Percentiles rank a stretch among this genome's conserved stretches.
These are phyloP conservation scores for Microdon myrmicae DNA, from an alignment of 2,888 invertebrate species.

Conservation along the genomic window DNA sequence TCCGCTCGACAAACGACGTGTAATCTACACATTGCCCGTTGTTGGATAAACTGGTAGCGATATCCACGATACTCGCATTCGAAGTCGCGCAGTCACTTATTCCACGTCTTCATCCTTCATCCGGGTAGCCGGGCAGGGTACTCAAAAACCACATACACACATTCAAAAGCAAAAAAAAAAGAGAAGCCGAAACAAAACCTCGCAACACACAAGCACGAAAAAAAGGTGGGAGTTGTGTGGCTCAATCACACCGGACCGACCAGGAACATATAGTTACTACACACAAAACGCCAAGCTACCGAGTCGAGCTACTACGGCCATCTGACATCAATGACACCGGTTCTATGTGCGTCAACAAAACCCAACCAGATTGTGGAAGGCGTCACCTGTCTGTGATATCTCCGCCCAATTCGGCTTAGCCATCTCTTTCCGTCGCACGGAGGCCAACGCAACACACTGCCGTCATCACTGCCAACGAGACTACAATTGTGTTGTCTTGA, in stretches of 20 bases:
- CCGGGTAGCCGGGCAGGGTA: conserved; percentile 15
- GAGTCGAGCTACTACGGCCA: conserved; percentile 38
- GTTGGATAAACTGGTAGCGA: conserved; percentile 44
- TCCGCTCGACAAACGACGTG: conserved; percentile 38
- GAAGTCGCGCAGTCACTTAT: conserved; percentile 44
- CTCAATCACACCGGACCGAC: conserved; percentile 35
- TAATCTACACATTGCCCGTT: conserved; percentile 45
- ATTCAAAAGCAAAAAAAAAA: conserved; percentile 27
- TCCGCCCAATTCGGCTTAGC: conserved; percentile 26
- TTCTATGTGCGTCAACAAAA: conserved; percentile 35
- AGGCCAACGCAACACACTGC: conserved; percentile 1
- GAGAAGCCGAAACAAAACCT: too few species aligned
- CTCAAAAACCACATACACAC: conserved; percentile 44
- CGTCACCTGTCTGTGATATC: conserved; percentile 24
- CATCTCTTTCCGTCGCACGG: conserved; percentile 22
- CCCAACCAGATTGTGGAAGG: conserved; percentile 48
- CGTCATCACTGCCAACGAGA: conserved; percentile 7
- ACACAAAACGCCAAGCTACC: conserved; percentile 27
- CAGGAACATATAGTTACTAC: conserved; percentile 20
- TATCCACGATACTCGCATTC: conserved; percentile 44
- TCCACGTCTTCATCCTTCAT: too few species aligned
- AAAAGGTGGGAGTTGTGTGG: too few species aligned
- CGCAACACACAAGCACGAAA: too few species aligned
- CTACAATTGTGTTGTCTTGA: conserved; percentile 22
- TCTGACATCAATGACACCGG: conserved; percentile 26